A percentile compares a stretch with the other conserved stretches of the same genome.
These are phyloP conservation scores for Drosophila prostipennis DNA, from an alignment of 2,888 invertebrate species.

Conservation along the genomic window DNA sequence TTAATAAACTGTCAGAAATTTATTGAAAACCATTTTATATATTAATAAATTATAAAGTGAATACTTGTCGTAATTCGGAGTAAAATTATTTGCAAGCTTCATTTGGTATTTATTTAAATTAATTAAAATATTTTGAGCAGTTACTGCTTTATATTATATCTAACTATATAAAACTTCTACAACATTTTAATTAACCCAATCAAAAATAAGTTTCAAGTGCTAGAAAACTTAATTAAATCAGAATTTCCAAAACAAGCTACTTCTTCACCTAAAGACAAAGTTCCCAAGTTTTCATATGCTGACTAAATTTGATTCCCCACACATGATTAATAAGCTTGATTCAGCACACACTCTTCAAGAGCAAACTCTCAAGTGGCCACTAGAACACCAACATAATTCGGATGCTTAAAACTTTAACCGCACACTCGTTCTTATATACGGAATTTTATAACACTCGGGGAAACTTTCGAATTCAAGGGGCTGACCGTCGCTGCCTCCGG, in stretches of 20 bases:
- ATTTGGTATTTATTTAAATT: too few relatives aligned
- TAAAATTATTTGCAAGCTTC: too few relatives aligned
- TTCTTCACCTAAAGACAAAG: neutral
- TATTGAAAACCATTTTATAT: too few relatives aligned
- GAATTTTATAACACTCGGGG: slow-evolving; percentile 1
- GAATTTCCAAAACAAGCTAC: neutral
- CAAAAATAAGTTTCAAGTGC: neutral
- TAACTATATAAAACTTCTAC: too few relatives aligned
- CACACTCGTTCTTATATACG: neutral
- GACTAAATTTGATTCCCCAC: slow-evolving; percentile 17
- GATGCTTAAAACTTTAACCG: slow-evolving; percentile 5
- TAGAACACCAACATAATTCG: slow-evolving; percentile 37
- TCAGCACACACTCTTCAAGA: slow-evolving; percentile 13
- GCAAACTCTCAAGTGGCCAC: slow-evolving; percentile 40
- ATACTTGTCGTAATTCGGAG: too few relatives aligned
- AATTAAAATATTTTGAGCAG: too few relatives aligned
- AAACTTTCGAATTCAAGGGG: slow-evolving; percentile 9
- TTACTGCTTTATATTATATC: too few relatives aligned
- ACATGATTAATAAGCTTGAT: slow-evolving; percentile 32
- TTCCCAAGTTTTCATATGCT: neutral
- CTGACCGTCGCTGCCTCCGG: slow-evolving; percentile 37
- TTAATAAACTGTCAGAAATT: neutral
- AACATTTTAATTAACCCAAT: neutral
- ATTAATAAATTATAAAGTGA: too few relatives aligned
- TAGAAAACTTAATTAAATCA: neutral